A percentile compares a stretch with the other conserved stretches of the same genome.
These are phyloP conservation scores for Halcyon badia DNA, from an alignment of 2,797 vertebrate genomes.

Conservation along the genomic window DNA sequence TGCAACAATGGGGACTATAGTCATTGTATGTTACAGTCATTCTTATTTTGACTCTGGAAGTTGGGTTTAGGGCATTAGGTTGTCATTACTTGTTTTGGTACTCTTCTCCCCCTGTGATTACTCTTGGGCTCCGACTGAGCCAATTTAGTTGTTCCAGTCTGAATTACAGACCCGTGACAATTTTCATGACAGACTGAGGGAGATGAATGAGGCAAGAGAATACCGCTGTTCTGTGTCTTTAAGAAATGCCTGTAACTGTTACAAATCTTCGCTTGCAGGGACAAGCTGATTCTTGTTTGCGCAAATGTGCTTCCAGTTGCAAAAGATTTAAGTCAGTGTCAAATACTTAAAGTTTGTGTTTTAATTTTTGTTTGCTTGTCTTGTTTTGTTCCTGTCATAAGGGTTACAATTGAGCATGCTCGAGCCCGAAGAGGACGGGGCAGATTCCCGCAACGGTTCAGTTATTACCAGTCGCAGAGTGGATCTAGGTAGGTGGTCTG, in stretches of 20 bases:
- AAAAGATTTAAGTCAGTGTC: background rate
- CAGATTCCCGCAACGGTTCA: slow-evolving; percentile 86
- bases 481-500: slow-evolving; percentile 85
- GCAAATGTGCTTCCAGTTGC: background rate
- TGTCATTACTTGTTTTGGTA: background rate
- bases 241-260: background rate
- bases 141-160: background rate
- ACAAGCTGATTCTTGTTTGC: background rate
- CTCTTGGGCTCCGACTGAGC: background rate
- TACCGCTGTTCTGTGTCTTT: background rate
- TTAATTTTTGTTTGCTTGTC: background rate
- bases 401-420: slow-evolving; percentile 94
- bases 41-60: background rate
- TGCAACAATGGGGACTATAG: background rate
- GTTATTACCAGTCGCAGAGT: slow-evolving; percentile 89
- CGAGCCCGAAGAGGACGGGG: slow-evolving; percentile 89
- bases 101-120: background rate
- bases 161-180: background rate
- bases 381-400: slow-evolving; percentile 44
- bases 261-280: background rate
- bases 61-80: background rate
- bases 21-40: background rate
- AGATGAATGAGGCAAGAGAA: background rate
- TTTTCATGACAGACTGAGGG: background rate
- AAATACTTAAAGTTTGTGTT: background rate